Evolutionary conservation across 2,113 vertebrate genomes (phyloP).

Genomic region (Istiophorus platypterus): DNA sequence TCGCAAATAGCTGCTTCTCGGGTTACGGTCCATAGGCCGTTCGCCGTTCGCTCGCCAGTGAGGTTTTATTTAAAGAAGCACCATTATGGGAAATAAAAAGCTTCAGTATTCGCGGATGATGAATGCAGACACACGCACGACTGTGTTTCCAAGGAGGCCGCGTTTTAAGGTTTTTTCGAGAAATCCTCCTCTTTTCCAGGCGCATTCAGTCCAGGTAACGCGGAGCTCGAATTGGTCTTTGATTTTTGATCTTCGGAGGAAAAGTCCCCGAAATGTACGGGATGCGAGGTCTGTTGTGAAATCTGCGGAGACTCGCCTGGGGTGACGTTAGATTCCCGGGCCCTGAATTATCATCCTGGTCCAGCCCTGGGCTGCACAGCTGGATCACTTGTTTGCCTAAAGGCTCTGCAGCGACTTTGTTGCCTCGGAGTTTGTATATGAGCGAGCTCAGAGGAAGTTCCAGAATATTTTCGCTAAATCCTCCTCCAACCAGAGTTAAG

Average conservation of each 20-base stretch:
- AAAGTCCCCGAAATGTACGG: neutral
- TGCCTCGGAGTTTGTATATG: neutral
- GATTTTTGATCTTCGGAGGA: neutral
- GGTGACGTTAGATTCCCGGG: neutral
- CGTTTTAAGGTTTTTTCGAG: neutral
- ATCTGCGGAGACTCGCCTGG: neutral
- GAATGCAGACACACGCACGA: constrained; percentile 17
- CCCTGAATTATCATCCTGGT: neutral
- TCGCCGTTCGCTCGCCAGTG: constrained; percentile 13
- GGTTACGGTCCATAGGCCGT: constrained; percentile 23
- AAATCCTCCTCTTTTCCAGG: constrained; percentile 10
- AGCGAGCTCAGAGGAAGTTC: neutral
- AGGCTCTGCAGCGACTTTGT: neutral
- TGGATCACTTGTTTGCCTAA: neutral
- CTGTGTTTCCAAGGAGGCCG: constrained; percentile 7
- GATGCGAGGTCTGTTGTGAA: neutral
- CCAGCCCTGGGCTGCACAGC: neutral
- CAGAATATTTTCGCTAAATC: neutral
- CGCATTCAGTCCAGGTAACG: neutral
- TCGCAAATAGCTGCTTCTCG: constrained; percentile 60
- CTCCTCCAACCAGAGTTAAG: neutral
- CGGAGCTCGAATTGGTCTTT: neutral
- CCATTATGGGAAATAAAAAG: constrained; percentile 43
- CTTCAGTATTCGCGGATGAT: constrained; percentile 26
- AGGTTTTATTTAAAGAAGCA: constrained; percentile 50